Evolutionary conservation across 2,797 vertebrate species (phyloP).

Genomic region (Danio choprae): DNA sequence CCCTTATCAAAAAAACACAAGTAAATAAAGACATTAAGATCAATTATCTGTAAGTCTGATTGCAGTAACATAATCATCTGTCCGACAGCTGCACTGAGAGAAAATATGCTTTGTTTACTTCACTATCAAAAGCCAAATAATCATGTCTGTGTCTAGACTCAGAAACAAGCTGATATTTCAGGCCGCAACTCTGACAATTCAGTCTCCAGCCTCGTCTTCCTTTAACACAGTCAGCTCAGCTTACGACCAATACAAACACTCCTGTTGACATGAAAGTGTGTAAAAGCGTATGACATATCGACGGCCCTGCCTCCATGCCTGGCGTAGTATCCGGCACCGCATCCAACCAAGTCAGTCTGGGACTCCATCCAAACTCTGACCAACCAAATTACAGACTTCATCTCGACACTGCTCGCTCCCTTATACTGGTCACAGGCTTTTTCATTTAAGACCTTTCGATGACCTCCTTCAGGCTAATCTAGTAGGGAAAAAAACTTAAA

Average conservation of each 20-base stretch:
- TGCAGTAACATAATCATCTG: not conserved
- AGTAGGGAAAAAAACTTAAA: slow-evolving; percentile 12
- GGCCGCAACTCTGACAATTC: slow-evolving; percentile 37
- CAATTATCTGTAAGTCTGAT: not conserved
- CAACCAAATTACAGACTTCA: slow-evolving; percentile 57
- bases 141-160: slow-evolving; percentile 64
- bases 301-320: slow-evolving; percentile 45
- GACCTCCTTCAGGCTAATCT: slow-evolving; percentile 42
- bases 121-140: slow-evolving; percentile 73
- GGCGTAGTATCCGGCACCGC: slow-evolving; percentile 49
- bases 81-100: slow-evolving; percentile 36
- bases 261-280: slow-evolving; percentile 35
- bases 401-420: slow-evolving; percentile 38
- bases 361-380: slow-evolving; percentile 58
- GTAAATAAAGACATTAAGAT: not conserved
- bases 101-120: slow-evolving; percentile 74
- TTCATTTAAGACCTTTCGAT: slow-evolving; percentile 37
- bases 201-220: not conserved
- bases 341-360: slow-evolving; percentile 58
- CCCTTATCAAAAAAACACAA: not conserved
- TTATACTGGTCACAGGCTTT: slow-evolving; percentile 39
- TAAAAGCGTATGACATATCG: slow-evolving; percentile 49
- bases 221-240: slow-evolving; percentile 11
- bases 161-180: slow-evolving; percentile 61
- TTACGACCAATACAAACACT: slow-evolving; percentile 27